Evolutionary conservation across 2,113 vertebrate species (phyloP).

Genomic region (Coryphaenoides rupestris): DNA sequence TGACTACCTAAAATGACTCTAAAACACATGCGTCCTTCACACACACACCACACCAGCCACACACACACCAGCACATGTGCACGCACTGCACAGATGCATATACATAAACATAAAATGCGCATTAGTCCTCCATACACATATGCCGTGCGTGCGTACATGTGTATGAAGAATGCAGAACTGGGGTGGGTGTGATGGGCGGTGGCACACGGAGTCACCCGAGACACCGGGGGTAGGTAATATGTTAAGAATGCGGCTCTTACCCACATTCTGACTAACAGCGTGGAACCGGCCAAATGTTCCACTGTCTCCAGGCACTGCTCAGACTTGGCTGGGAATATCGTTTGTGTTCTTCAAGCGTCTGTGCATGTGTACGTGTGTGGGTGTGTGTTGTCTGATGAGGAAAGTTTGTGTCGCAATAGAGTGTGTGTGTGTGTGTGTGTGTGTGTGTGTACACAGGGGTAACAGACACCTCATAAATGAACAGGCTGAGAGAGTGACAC

Average conservation of each 20-base stretch:
- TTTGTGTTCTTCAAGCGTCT: conserved; percentile 7
- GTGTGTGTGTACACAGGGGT: too few species aligned
- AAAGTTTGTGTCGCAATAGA: too few species aligned
- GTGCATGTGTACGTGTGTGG: conserved; percentile 20
- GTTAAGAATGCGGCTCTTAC: conserved; percentile 62
- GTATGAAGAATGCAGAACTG: conserved; percentile 24
- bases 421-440: conserved; percentile 22
- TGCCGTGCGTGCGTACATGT: conserved; percentile 4
- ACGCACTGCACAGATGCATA: background rate
- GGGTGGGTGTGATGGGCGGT: conserved; percentile 2
- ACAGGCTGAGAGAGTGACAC: too few species aligned
- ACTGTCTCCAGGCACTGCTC: conserved; percentile 63
- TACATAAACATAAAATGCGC: background rate
- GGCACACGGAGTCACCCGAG: conserved; percentile 15
- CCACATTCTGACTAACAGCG: conserved; percentile 72
- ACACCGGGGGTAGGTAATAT: conserved; percentile 58
- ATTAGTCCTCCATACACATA: too few species aligned
- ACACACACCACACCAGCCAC: background rate
- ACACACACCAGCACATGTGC: background rate
- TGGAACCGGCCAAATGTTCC: conserved; percentile 75
- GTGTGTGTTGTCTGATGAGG: conserved; percentile 1
- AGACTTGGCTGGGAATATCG: conserved; percentile 64
- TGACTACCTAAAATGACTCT: conserved; percentile 37
- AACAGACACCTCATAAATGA: too few species aligned
- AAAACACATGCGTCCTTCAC: conserved; percentile 13